These are phyloP conservation scores for Calyptomena viridis DNA, from an alignment of 2,113 vertebrate genomes.

Conservation along the genomic window DNA sequence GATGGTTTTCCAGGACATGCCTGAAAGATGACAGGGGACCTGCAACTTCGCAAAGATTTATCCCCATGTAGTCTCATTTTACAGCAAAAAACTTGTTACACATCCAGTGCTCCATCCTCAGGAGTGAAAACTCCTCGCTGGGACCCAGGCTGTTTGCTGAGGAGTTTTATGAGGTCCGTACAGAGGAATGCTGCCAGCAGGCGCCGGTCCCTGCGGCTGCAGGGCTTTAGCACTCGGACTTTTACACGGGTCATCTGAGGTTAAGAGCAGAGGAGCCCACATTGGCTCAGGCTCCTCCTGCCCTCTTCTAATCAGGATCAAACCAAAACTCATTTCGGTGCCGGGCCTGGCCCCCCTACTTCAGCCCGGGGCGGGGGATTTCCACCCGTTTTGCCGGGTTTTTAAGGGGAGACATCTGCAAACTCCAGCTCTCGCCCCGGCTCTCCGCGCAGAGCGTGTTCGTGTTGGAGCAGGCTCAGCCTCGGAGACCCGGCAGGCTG, in stretches of 20 bases:
- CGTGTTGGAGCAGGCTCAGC: not conserved
- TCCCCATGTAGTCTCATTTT: not conserved
- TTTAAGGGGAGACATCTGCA: not conserved
- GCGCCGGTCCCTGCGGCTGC: accelerated
- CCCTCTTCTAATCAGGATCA: conserved; percentile 4
- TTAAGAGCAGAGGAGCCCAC: not conserved
- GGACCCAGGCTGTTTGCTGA: not conserved
- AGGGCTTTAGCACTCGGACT: not conserved
- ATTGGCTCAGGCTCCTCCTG: not conserved
- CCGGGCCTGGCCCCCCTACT: not conserved
- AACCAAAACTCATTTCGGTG: not conserved
- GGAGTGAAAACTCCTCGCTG: not conserved
- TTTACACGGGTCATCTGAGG: not conserved
- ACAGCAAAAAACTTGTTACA: not conserved
- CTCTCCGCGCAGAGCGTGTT: accelerated
- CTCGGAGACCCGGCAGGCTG: not conserved
- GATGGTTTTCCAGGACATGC: not conserved
- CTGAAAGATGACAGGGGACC: not conserved
- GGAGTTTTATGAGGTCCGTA: not conserved
- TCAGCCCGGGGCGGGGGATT: not conserved
- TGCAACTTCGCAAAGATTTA: not conserved
- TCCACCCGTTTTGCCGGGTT: not conserved
- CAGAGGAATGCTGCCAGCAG: not conserved
- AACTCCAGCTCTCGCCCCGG: not conserved
- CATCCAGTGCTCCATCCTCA: accelerated